Evolutionary conservation across 2,113 vertebrate species (phyloP).

Genomic region (Alexandromys fortis): DNA sequence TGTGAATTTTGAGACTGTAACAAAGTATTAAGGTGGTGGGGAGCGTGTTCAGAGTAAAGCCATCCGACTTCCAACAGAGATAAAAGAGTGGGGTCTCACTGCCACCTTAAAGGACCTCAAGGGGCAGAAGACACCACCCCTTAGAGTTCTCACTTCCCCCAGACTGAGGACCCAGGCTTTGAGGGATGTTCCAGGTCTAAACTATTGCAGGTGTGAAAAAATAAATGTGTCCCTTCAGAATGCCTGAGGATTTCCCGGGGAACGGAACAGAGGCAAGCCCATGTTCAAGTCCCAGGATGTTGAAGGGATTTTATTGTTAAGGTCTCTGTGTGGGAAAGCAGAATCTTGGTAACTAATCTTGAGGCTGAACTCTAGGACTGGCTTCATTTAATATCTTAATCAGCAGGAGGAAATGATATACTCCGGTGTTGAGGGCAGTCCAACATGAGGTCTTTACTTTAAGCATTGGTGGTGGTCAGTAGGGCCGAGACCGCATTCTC

Average conservation of each 20-base stretch:
- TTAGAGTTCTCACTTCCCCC: no score
- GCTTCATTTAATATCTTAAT: background rate
- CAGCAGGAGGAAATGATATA: background rate
- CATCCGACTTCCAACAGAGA: background rate
- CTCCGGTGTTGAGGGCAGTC: background rate
- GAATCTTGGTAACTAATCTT: background rate
- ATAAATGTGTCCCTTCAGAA: background rate
- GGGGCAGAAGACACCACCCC: background rate
- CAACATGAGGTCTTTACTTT: accelerated
- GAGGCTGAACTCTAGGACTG: background rate
- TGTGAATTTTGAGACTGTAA: background rate
- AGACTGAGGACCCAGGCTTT: background rate
- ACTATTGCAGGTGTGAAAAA: background rate
- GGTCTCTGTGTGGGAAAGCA: background rate
- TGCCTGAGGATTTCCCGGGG: background rate
- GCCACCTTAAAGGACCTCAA: background rate
- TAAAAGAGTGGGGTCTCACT: no score
- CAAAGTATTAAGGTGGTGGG: background rate
- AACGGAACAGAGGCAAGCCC: background rate
- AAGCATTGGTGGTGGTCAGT: background rate
- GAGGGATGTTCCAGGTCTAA: background rate
- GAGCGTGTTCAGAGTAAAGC: background rate
- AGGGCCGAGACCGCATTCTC: background rate
- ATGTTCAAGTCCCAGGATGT: background rate
- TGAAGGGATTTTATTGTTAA: no score